Base-by-base conservation (phyloP, 1,140 invertebrate genomes). In the Zaprionus vittiger region DNA sequence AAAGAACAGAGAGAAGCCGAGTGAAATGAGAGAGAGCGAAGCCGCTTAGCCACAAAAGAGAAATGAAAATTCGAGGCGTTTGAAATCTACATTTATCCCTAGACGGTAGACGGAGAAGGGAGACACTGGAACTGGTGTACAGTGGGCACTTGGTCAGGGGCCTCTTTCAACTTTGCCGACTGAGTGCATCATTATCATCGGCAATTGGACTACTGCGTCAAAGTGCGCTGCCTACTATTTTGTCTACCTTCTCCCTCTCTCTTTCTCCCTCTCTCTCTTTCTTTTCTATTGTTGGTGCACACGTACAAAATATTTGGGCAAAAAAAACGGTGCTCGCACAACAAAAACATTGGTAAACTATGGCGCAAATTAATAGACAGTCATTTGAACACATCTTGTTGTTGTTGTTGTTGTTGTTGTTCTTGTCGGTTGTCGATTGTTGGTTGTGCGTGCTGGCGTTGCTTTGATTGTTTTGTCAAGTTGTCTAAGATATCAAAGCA, bases 391-490 rank as follows among this genome's bases (percentile, higher is more conserved):
- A 75, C 70, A 85, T 85, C 62, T 81, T 72, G 54, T 37, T 60
- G 41, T 77, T 77, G 83, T 70, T 79, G 83, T 70, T 79, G 69
- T 62, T 85, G 57, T 63, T 57, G 70, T 26, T 71, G 41, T 22
- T 47, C 55, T 55, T 54, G 68, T 17, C 55, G 68, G 60, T 38
- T 77, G 67, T 85, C 79, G 83, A 12, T 26, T 69, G 69, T 66
- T 72, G 73, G 56, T 37, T 63, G 65, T 78, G 47, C 65, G 55
- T 78, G 72, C 73, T 79, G 73, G 73, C 72, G 72, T 79, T 80
- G 83, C 79, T 90, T 91, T 89, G 89, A 91, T 91, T 91, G 83
- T 91, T 91, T 91, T 91, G 89, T 91, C 89, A 91, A 91, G 89
- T 91, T 91, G 89, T 91, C 89, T 91, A 73, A 77, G 70, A 90